Evolutionary conservation across 2,113 vertebrate species (phyloP).

Genomic region (Psilopogon haemacephalus): DNA sequence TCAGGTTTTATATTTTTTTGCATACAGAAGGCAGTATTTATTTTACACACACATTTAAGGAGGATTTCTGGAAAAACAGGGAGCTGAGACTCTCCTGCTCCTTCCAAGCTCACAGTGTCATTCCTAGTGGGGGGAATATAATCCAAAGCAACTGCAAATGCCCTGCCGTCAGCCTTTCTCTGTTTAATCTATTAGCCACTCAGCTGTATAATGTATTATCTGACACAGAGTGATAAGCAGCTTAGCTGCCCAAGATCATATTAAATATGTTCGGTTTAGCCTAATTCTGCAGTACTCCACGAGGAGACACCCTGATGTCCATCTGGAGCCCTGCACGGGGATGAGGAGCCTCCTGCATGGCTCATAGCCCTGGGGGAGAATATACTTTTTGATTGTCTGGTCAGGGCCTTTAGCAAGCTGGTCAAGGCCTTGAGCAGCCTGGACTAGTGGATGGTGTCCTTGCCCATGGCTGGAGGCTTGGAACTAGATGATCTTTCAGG

Average conservation of each 20-base stretch:
- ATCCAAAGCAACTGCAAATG: background rate
- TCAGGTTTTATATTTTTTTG: background rate
- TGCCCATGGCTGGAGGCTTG: no score
- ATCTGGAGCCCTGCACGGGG: background rate
- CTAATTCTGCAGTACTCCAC: background rate
- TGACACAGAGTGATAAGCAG: slow-evolving; percentile 44
- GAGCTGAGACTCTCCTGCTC: background rate
- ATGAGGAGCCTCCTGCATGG: background rate
- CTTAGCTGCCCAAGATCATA: slow-evolving; percentile 45
- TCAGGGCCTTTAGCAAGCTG: background rate
- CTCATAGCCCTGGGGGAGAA: background rate
- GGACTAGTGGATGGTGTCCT: no score
- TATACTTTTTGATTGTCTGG: background rate
- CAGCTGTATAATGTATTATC: slow-evolving; percentile 53
- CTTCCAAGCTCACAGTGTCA: background rate
- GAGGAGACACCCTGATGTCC: background rate
- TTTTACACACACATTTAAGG: background rate
- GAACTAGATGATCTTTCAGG: no score
- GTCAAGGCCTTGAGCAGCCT: no score
- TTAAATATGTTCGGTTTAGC: slow-evolving; percentile 32
- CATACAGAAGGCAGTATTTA: background rate
- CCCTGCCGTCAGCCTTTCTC: background rate
- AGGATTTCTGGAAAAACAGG: background rate
- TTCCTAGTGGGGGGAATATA: background rate
- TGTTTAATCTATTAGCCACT: slow-evolving; percentile 55